Conservation (phyloP, 1,140 invertebrate genomes). For the Pseudomyrmex concolor region DNA sequence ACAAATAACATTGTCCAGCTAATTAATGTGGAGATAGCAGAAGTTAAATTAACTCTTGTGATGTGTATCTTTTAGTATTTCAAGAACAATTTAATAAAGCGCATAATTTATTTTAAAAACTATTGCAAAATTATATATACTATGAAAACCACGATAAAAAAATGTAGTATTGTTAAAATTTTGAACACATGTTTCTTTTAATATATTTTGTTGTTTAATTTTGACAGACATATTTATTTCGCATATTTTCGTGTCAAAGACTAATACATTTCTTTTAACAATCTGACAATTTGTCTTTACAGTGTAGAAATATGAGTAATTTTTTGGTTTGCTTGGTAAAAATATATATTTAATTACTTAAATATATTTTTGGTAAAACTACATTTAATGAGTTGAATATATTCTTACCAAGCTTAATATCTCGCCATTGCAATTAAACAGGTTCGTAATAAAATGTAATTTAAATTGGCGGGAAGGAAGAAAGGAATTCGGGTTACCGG, state of each 20-base stretch:
- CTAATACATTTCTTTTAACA: background rate
- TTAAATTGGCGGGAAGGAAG: conserved; percentile 58
- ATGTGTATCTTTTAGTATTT: background rate
- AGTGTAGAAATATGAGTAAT: background rate
- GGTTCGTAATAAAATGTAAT: conserved; percentile 68
- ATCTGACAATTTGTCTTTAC: background rate
- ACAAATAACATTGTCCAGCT: conserved; percentile 43
- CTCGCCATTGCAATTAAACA: background rate
- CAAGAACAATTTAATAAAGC: conserved; percentile 1
- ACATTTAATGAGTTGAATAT: background rate
- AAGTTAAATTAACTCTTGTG: conserved; percentile 8
- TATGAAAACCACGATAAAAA: background rate
- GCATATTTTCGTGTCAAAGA: no score
- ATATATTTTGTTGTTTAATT: background rate
- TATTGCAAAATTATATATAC: no score
- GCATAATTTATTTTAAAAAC: background rate
- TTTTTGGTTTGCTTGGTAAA: background rate
- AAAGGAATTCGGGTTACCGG: conserved; percentile 27
- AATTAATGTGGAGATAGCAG: conserved; percentile 21
- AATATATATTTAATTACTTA: background rate
- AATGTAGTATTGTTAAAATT: no score
- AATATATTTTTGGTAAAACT: conserved; percentile 2
- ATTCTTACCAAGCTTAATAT: background rate
- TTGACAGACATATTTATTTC: no score
- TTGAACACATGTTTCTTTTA: no score